Evolutionary conservation across 2,113 vertebrate species (phyloP).

Genomic region (Talpa occidentalis): DNA sequence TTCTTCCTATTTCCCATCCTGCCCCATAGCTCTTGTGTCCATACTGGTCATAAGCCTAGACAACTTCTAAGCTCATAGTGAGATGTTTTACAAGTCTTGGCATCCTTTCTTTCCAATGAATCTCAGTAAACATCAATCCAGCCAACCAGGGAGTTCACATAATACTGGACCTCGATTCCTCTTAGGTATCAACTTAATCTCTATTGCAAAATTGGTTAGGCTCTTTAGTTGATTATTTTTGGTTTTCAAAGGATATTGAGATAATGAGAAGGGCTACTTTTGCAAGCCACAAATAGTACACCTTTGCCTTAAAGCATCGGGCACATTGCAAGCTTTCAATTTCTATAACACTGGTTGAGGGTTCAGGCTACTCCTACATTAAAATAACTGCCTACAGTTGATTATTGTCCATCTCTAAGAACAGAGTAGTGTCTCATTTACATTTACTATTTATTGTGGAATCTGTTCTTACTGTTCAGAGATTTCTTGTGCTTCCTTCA

Average conservation of each 20-base stretch:
- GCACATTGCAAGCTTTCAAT: neutral
- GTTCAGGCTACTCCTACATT: neutral
- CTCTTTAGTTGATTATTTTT: neutral
- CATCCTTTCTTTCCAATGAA: neutral
- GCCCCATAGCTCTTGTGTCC: neutral
- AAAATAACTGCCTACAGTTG: neutral
- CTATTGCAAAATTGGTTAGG: neutral
- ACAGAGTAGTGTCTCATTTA: neutral
- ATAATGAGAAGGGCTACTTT: neutral
- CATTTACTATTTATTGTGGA: neutral
- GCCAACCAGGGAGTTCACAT: neutral
- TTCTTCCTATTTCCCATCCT: neutral
- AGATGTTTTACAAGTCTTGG: neutral
- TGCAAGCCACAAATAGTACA: neutral
- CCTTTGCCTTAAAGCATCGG: neutral
- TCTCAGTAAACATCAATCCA: neutral
- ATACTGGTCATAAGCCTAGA: neutral
- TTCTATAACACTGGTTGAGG: neutral
- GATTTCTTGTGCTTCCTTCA: conserved; percentile 28
- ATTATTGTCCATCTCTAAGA: neutral
- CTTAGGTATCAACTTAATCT: neutral
- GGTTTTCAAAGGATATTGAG: neutral
- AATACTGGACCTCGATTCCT: neutral
- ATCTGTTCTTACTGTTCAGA: neutral
- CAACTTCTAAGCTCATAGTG: neutral